A percentile compares a stretch with the other conserved stretches of the same genome.
Evolutionary conservation across 2,888 invertebrate genomes (phyloP).

Genomic region (Nemotelus nigrinus): DNA sequence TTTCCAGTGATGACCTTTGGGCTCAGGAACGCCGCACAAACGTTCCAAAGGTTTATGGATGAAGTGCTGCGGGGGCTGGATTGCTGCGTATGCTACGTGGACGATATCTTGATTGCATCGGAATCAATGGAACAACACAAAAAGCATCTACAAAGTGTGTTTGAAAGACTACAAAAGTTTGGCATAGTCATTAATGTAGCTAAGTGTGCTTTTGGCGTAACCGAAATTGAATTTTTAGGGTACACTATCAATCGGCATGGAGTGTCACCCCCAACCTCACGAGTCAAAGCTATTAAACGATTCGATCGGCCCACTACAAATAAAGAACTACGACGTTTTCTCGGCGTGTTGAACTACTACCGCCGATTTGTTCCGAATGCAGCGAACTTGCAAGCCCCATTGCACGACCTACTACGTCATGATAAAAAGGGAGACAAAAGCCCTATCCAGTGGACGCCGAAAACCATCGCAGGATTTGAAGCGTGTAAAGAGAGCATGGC

Average conservation of each 20-base stretch:
- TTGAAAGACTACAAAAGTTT: constrained; percentile 18
- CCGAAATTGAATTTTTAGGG: not conserved
- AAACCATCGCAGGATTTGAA: not conserved
- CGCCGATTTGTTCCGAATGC: not conserved
- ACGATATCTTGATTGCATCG: no score
- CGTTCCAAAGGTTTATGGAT: constrained; percentile 56
- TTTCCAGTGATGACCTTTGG: constrained; percentile 57
- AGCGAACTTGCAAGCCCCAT: not conserved
- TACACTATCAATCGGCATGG: not conserved
- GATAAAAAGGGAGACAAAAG: not conserved
- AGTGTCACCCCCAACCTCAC: constrained; percentile 10
- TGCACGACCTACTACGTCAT: not conserved
- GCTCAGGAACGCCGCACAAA: constrained; percentile 55
- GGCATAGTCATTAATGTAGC: no score
- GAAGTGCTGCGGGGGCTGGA: constrained; percentile 53
- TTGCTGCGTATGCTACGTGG: constrained; percentile 49
- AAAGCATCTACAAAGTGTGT: not conserved
- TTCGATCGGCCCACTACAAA: not conserved
- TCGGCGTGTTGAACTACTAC: constrained; percentile 12
- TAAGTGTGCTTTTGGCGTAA: not conserved
- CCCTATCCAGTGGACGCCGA: not conserved
- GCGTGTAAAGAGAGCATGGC: not conserved
- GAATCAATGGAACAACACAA: not conserved
- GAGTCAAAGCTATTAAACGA: constrained; percentile 48
- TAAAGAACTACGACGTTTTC: not conserved